Conservation (phyloP, 2,888 invertebrate genomes). For the Tipula helvola region DNA sequence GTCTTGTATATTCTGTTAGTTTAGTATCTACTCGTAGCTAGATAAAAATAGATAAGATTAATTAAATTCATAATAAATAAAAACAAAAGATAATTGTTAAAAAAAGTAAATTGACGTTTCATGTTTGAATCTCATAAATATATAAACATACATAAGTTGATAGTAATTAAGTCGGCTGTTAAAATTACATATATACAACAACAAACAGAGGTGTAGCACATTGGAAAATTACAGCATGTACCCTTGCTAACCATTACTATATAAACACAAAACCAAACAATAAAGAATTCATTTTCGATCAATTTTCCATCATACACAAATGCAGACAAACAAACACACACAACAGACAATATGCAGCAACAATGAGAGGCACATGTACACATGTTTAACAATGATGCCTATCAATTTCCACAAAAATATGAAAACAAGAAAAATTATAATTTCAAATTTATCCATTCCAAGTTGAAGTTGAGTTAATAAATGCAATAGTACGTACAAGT, state of each 20-base stretch:
- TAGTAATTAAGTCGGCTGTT: background rate
- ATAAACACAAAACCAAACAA: background rate
- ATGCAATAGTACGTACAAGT: background rate
- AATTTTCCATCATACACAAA: background rate
- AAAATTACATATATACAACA: background rate
- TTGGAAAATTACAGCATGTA: background rate
- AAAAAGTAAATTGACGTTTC: background rate
- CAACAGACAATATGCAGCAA: background rate
- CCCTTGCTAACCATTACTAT: background rate
- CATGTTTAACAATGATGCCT: background rate
- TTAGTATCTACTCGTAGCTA: background rate
- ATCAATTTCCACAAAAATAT: background rate
- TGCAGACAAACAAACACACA: background rate
- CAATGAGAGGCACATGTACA: background rate
- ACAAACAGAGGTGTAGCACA: background rate
- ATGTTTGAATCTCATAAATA: background rate
- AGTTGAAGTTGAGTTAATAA: background rate
- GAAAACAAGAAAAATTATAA: constrained; percentile 4
- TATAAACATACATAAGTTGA: background rate
- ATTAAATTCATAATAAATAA: background rate
- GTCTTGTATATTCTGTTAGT: background rate
- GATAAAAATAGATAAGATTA: background rate
- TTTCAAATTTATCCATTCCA: constrained; percentile 4
- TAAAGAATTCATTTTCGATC: background rate
- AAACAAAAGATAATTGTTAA: background rate